Percentiles rank a stretch among this genome's conserved stretches.
Conservation (phyloP, 2,797 vertebrate genomes). For the Bufotes viridis region DNA sequence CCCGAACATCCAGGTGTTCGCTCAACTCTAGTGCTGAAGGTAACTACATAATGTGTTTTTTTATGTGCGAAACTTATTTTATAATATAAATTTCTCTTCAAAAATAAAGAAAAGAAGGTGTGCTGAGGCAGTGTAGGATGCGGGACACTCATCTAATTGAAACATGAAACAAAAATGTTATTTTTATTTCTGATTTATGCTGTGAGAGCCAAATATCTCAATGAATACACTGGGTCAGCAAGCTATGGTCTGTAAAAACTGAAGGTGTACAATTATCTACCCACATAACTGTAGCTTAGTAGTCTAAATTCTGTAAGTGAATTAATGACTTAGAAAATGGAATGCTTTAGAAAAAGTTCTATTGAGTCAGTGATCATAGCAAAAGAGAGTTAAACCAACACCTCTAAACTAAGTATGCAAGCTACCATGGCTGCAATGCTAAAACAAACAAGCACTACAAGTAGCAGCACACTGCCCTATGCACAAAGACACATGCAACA, state of each 20-base stretch:
- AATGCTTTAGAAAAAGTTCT: constrained; percentile 15
- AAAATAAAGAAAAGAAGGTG: not conserved
- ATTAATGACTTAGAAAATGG: constrained; percentile 30
- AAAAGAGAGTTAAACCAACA: too few species aligned
- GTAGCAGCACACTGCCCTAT: too few species aligned
- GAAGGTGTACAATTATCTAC: constrained; percentile 21
- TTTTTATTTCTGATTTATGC: constrained; percentile 32
- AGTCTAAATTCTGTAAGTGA: not conserved
- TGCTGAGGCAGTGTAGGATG: not conserved
- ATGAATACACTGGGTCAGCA: constrained; percentile 15
- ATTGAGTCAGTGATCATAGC: not conserved
- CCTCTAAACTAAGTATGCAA: too few species aligned
- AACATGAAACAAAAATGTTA: constrained; percentile 14
- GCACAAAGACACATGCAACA: too few species aligned
- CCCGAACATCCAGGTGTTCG: too few species aligned
- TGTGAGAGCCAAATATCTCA: constrained; percentile 8
- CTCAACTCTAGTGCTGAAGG: too few species aligned
- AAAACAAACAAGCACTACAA: too few species aligned
- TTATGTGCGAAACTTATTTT: not conserved
- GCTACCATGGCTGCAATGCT: too few species aligned
- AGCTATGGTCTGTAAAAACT: constrained; percentile 5
- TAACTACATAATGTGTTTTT: not conserved
- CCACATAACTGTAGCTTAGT: constrained; percentile 31
- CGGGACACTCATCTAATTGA: not conserved
- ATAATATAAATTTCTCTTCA: not conserved